phyloP scores from a whole-genome alignment of 2,888 invertebrate species.

The Trypoxylon attenuatum region DNA sequence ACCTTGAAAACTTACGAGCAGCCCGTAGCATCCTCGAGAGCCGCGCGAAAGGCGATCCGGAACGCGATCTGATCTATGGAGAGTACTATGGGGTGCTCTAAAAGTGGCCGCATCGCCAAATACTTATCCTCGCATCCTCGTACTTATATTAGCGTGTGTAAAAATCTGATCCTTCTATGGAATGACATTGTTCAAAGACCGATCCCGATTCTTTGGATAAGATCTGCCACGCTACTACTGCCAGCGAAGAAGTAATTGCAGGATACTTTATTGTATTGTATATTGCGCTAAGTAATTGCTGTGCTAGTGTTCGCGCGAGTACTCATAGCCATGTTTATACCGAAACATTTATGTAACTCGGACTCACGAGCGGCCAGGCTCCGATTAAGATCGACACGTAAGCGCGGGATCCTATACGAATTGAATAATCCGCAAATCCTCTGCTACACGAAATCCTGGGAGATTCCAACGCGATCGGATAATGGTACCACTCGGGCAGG shows the following conservation, averaged over 20 bases:
- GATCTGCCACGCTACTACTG: slow-evolving; percentile 26
- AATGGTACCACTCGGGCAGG: too few relatives aligned
- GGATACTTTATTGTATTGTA: slow-evolving; percentile 44
- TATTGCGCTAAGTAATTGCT: slow-evolving; percentile 40
- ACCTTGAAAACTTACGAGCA: slow-evolving; percentile 47
- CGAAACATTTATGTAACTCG: slow-evolving; percentile 42
- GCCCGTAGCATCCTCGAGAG: too few relatives aligned
- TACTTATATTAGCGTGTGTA: too few relatives aligned
- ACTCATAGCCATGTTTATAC: too few relatives aligned
- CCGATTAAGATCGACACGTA: slow-evolving; percentile 40
- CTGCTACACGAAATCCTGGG: too few relatives aligned
- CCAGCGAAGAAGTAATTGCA: slow-evolving; percentile 42
- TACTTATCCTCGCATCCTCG: slow-evolving; percentile 1
- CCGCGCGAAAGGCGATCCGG: too few relatives aligned
- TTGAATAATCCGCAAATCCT: too few relatives aligned
- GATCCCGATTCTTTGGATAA: slow-evolving; percentile 43
- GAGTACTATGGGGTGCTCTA: too few relatives aligned
- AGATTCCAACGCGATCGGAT: too few relatives aligned
- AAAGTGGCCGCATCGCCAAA: too few relatives aligned
- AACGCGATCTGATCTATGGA: too few relatives aligned
- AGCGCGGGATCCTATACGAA: slow-evolving; percentile 26
- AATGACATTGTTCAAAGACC: slow-evolving; percentile 40
- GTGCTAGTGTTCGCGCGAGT: slow-evolving; percentile 4
- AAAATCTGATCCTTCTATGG: slow-evolving; percentile 7
- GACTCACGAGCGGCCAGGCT: slow-evolving; percentile 42